Conservation (phyloP, 2,888 invertebrate genomes). For the Phortica magna region DNA sequence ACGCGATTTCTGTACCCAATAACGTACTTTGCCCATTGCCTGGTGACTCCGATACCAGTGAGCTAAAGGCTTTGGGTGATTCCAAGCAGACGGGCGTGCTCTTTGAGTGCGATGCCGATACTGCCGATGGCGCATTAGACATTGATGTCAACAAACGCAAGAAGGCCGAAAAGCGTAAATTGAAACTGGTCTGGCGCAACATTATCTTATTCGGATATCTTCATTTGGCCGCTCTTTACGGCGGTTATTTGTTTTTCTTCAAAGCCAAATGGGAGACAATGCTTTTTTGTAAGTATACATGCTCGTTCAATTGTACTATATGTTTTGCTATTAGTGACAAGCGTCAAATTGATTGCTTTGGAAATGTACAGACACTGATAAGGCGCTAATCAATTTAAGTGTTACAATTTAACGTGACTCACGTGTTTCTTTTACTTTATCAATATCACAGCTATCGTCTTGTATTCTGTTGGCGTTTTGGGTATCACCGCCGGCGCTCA, state of each 20-base stretch:
- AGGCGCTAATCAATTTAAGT: slow-evolving; percentile 11
- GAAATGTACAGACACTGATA: not conserved
- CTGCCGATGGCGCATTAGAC: slow-evolving; percentile 80
- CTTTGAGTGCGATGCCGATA: slow-evolving; percentile 83
- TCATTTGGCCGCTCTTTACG: slow-evolving; percentile 87
- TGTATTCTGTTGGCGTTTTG: slow-evolving; percentile 88
- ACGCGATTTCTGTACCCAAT: slow-evolving; percentile 53
- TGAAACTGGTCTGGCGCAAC: slow-evolving; percentile 88
- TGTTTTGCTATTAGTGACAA: not conserved
- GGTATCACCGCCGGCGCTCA: slow-evolving; percentile 98
- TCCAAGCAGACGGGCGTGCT: slow-evolving; percentile 80
- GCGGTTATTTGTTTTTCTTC: slow-evolving; percentile 84
- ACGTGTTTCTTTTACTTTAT: slow-evolving; percentile 34
- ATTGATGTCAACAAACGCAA: slow-evolving; percentile 80
- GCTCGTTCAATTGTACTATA: not conserved
- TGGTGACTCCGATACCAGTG: slow-evolving; percentile 26
- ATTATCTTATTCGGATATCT: slow-evolving; percentile 86
- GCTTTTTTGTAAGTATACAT: slow-evolving; percentile 83
- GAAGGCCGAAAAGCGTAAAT: slow-evolving; percentile 80
- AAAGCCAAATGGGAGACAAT: slow-evolving; percentile 86
- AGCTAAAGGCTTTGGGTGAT: slow-evolving; percentile 3
- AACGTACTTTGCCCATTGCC: slow-evolving; percentile 42
- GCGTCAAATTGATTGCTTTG: not conserved
- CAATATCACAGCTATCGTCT: slow-evolving; percentile 82
- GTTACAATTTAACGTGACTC: slow-evolving; percentile 13